phyloP scores from a whole-genome alignment of 2,888 invertebrate genomes.

The Athalia rosae region DNA sequence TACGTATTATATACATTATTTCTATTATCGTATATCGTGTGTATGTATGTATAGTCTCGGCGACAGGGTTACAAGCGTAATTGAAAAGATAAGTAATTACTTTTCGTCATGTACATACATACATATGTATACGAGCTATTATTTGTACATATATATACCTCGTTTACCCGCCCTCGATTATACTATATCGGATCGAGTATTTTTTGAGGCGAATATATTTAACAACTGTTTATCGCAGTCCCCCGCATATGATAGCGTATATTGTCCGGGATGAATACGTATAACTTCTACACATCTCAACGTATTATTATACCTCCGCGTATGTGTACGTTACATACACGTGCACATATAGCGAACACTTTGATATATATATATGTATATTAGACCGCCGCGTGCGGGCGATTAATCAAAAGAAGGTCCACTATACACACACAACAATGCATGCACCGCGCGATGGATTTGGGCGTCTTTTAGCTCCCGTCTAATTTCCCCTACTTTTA shows the following conservation, averaged over 20 bases:
- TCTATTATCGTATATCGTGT: background rate
- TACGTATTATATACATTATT: background rate
- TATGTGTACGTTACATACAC: background rate
- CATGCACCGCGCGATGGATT: background rate
- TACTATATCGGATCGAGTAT: no score
- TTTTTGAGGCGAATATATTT: no score
- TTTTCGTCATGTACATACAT: slow-evolving; percentile 33
- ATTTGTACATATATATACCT: background rate
- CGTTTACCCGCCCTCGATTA: background rate
- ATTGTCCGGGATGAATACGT: no score
- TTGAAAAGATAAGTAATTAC: slow-evolving; percentile 43
- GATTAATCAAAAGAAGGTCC: slow-evolving; percentile 35
- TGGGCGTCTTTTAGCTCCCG: background rate
- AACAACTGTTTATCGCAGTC: no score
- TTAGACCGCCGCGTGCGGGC: background rate
- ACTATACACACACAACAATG: background rate
- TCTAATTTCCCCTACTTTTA: background rate
- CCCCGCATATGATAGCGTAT: no score
- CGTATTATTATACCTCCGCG: background rate
- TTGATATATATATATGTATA: no score
- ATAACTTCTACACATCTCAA: background rate
- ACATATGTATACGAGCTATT: background rate
- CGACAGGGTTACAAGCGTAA: slow-evolving; percentile 11
- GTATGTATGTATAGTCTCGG: slow-evolving; percentile 28
- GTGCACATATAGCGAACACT: no score